Evolutionary conservation across 2,113 vertebrate genomes (phyloP), one percentile per base, ranked within the genome.

Genomic region (Phrynosoma blainvillii): DNA sequence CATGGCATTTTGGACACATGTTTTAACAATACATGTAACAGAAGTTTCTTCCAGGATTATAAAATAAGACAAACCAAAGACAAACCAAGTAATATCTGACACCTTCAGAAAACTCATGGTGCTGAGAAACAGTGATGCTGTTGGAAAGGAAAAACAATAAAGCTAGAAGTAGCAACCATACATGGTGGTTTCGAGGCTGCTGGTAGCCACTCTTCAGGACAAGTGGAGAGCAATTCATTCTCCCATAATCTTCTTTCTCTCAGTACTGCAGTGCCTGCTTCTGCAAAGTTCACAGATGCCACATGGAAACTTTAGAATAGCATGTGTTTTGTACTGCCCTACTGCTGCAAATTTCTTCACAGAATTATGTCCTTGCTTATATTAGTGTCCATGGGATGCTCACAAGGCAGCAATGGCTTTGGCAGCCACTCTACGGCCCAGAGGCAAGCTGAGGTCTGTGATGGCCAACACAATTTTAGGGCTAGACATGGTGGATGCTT

Each of bases 371-470:
- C n/a, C 12, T 32, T 8, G 80, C 42, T 2, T 0, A 0, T 74
- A 76, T 20, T 70, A 0, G 66, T 0, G 66, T 40, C 54, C 18
- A 0, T 2, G 77, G 4, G 40, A 47, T 0, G 0, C 74, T 97
- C 94, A 99, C 77, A 99, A 94, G 0, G 98, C 97, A 1, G 99
- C 97, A 0, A 99, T 98, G 92, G 98, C 98, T 95, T 99, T 99
- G 92, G 99, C 98, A 0, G 99, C 99, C 0, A 99, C 98, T 13
- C 99, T 98, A 77, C 99, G 98, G 1, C 99, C 99, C 93, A 99
- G 96, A 0, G 99, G 98, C 93, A 99, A 97, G 80, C 97, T 98
- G 91, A 99, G 97, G 91, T 99, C 99, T 0, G 98, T 98, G 96
- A 99, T 98, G 84, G 98, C 98, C 94, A 99, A 94, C 2, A 99